Percentiles rank a stretch among this genome's conserved stretches.
phyloP scores from a whole-genome alignment of 2,797 vertebrate genomes.

The Cyclopterus lumpus region DNA sequence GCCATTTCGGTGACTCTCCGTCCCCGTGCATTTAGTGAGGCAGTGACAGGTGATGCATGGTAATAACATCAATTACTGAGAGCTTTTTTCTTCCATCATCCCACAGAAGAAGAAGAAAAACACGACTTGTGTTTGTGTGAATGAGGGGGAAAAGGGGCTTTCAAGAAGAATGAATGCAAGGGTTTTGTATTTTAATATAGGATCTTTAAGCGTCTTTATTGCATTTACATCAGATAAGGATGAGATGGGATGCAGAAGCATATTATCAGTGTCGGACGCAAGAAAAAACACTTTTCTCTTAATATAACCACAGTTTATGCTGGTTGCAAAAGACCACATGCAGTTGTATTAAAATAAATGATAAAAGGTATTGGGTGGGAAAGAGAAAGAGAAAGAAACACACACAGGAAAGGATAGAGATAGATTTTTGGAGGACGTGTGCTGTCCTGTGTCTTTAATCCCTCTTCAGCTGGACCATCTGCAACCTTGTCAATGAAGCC shows the following conservation, averaged over 20 bases:
- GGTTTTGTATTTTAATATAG: conserved; percentile 26
- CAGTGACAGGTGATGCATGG: conserved; percentile 66
- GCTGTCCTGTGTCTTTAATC: conserved; percentile 53
- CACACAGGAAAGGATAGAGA: background rate
- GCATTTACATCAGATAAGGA: background rate
- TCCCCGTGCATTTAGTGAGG: conserved; percentile 53
- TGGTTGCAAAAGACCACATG: background rate
- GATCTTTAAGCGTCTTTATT: background rate
- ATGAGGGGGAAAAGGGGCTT: conserved; percentile 35
- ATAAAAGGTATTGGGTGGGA: background rate
- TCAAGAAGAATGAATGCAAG: conserved; percentile 38
- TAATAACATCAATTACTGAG: conserved; percentile 69
- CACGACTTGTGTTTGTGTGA: conserved; percentile 54
- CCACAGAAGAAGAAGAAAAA: conserved; percentile 26
- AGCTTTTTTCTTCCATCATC: conserved; percentile 46
- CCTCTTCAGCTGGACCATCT: conserved; percentile 71
- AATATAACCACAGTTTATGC: background rate
- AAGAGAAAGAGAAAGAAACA: background rate
- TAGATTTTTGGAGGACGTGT: conserved; percentile 12
- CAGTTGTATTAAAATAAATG: background rate
- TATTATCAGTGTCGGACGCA: background rate
- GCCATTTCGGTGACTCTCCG: conserved; percentile 63
- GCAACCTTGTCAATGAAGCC: conserved; percentile 73
- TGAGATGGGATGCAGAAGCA: background rate
- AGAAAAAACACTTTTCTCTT: background rate